A percentile compares a stretch with the other conserved stretches of the same genome.
These are phyloP conservation scores for Neoseiulus cucumeris DNA, from an alignment of 1,140 invertebrate species.

Conservation along the genomic window DNA sequence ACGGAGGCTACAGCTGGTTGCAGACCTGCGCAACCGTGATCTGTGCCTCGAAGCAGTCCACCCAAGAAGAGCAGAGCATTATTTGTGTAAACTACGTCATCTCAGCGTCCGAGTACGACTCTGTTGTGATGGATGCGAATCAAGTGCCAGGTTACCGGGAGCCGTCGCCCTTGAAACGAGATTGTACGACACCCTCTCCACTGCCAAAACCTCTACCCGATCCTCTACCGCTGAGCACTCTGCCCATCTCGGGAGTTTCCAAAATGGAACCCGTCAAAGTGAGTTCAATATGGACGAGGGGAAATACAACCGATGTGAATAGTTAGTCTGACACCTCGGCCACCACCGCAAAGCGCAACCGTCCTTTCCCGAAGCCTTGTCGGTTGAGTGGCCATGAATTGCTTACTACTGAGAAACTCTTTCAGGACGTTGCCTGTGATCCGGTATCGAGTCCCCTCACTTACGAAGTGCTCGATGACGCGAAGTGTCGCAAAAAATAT, in stretches of 20 bases:
- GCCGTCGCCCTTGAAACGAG: slow-evolving; percentile 23
- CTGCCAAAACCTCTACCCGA: slow-evolving; percentile 9
- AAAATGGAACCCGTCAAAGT: slow-evolving; percentile 15
- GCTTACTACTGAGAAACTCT: not conserved
- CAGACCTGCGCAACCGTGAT: slow-evolving; percentile 91
- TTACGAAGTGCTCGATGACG: not conserved
- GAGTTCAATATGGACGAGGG: not conserved
- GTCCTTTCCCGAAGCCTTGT: too few species aligned
- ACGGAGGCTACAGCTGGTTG: slow-evolving; percentile 82
- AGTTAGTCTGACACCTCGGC: too few species aligned
- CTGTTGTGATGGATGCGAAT: slow-evolving; percentile 74
- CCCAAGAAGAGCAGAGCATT: slow-evolving; percentile 64
- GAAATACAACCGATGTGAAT: too few species aligned
- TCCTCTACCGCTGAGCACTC: not conserved
- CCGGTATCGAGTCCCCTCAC: slow-evolving; percentile 8
- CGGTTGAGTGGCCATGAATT: not conserved
- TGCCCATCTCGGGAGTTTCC: slow-evolving; percentile 11
- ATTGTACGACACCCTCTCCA: not conserved
- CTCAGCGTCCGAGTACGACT: slow-evolving; percentile 65
- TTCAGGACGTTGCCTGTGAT: not conserved
- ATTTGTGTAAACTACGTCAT: slow-evolving; percentile 85
- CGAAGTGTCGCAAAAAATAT: not conserved
- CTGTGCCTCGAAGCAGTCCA: slow-evolving; percentile 30
- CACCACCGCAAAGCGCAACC: too few species aligned
- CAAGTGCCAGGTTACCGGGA: slow-evolving; percentile 41